Conservation (phyloP, 2,888 invertebrate genomes). For the Antheraea yamamai region DNA sequence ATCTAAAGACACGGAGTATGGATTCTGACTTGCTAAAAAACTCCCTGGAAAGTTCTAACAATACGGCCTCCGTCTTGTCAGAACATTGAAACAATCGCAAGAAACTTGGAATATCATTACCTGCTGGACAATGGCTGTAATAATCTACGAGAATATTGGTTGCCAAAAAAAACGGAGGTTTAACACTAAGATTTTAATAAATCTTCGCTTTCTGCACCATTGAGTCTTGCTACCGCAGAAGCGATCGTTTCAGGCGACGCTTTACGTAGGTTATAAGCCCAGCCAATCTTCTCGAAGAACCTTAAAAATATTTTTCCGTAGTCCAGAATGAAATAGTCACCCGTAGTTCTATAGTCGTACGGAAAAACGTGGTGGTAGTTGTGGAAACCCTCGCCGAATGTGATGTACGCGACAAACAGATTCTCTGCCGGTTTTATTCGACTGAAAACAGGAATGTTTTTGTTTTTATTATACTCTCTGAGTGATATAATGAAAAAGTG, state of each 20-base stretch:
- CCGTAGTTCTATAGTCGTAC: slow-evolving; percentile 48
- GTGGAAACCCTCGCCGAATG: slow-evolving; percentile 52
- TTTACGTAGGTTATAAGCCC: slow-evolving; percentile 32
- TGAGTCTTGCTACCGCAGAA: slow-evolving; percentile 14
- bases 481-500: no score
- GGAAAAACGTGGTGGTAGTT: slow-evolving; percentile 57
- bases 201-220: slow-evolving; percentile 18
- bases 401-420: slow-evolving; percentile 29
- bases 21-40: no score
- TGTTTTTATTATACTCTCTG: no score
- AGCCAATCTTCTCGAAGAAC: slow-evolving; percentile 32
- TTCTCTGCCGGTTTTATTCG: slow-evolving; percentile 43
- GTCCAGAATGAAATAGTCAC: slow-evolving; percentile 41
- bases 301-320: slow-evolving; percentile 34
- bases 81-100: no score
- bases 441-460: neutral
- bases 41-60: no score
- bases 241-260: slow-evolving; percentile 23
- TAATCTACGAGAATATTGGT: no score
- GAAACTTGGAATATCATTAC: no score
- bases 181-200: neutral
- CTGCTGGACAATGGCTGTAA: no score
- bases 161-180: no score
- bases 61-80: no score
- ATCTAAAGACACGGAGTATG: no score